phyloP scores from a whole-genome alignment of 2,113 vertebrate species.

The Pipa parva region DNA sequence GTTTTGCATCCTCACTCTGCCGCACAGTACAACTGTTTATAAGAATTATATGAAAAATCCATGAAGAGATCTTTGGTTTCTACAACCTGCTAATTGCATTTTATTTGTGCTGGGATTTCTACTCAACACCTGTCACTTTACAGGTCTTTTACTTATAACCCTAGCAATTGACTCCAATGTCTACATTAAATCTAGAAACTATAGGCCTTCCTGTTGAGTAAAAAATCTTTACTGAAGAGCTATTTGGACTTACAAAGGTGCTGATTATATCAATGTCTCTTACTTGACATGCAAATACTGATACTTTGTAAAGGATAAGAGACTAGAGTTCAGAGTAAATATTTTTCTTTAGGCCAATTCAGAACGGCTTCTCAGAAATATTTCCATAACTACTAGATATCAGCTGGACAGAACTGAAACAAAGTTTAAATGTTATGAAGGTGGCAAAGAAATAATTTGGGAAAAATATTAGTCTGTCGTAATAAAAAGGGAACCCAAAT shows the following conservation, averaged over 20 bases:
- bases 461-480: no score
- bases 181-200: not conserved
- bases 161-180: slow-evolving; percentile 22
- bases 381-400: no score
- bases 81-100: slow-evolving; percentile 39
- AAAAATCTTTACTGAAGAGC: slow-evolving; percentile 9
- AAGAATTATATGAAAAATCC: slow-evolving; percentile 24
- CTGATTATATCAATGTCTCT: slow-evolving; percentile 2
- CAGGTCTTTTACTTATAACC: not conserved
- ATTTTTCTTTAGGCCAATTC: no score
- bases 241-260: not conserved
- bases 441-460: no score
- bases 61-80: slow-evolving; percentile 9
- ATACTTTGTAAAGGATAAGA: not conserved
- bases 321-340: no score
- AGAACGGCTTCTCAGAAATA: no score
- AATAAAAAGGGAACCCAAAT: no score
- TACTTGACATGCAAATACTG: not conserved
- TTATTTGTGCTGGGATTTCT: slow-evolving; percentile 36
- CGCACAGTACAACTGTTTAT: slow-evolving; percentile 18
- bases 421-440: no score
- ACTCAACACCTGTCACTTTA: slow-evolving; percentile 9
- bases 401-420: no score
- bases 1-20: slow-evolving; percentile 20
- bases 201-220: not conserved